These are phyloP conservation scores for Ellobium chinense DNA, from an alignment of 2,888 invertebrate genomes.

Conservation along the genomic window DNA sequence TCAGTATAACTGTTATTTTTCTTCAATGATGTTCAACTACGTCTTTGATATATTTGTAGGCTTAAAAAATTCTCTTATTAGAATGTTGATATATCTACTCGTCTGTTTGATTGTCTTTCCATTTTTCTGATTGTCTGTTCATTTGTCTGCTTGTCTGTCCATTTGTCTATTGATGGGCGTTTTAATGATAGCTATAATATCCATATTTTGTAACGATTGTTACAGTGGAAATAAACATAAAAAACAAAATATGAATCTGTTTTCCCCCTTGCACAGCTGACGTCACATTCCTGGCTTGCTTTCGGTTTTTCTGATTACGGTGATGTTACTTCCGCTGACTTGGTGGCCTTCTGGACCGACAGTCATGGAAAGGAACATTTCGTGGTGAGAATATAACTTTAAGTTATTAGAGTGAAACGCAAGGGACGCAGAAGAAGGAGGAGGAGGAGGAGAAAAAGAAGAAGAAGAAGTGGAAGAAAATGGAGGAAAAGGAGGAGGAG, in stretches of 20 bases:
- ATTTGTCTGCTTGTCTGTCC: too few species aligned
- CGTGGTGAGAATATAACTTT: conserved; percentile 53
- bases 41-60: too few species aligned
- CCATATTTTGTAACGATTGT: too few species aligned
- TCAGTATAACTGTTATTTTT: too few species aligned
- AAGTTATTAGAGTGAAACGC: not conserved
- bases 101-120: too few species aligned
- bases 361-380: conserved; percentile 58
- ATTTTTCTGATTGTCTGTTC: too few species aligned
- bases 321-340: conserved; percentile 63
- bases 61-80: too few species aligned
- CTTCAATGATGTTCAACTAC: too few species aligned
- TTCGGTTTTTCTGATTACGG: conserved; percentile 71
- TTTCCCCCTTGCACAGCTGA: conserved; percentile 54
- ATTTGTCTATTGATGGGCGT: too few species aligned
- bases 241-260: not conserved
- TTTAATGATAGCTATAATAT: too few species aligned
- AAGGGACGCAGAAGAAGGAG: not conserved
- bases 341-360: conserved; percentile 71
- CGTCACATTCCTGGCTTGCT: conserved; percentile 55
- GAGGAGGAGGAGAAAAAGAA: not conserved
- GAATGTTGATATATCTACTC: too few species aligned
- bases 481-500: not conserved
- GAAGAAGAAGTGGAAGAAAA: not conserved
- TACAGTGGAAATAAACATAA: too few species aligned